A percentile compares a stretch with the other conserved stretches of the same genome.
Conservation (phyloP, 2,797 vertebrate species). For the Australoheros facetus region DNA sequence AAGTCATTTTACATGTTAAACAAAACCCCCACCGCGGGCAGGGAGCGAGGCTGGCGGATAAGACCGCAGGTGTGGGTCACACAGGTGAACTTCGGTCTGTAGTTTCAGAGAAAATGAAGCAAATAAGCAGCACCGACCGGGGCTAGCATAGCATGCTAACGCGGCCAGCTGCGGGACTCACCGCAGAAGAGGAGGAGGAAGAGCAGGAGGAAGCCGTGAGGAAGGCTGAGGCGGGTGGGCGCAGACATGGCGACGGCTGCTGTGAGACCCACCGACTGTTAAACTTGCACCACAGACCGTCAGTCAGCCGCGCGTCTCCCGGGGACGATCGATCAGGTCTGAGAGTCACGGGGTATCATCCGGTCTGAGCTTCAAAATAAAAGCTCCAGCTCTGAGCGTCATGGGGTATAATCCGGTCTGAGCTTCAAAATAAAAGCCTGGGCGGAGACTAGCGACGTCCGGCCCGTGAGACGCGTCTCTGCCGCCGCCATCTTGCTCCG, state of each 20-base stretch:
- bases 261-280: neutral
- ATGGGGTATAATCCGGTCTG: too few species aligned
- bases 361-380: neutral
- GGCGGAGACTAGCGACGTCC: neutral
- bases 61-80: neutral
- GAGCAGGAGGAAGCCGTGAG: neutral
- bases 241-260: neutral
- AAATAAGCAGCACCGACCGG: neutral
- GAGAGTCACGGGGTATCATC: too few species aligned
- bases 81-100: neutral
- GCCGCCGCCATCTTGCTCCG: too few species aligned
- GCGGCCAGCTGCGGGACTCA: neutral
- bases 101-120: neutral
- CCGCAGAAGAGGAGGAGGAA: neutral
- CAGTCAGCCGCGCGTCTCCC: too few species aligned
- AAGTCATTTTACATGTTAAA: neutral
- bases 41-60: too few species aligned
- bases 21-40: neutral
- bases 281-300: too few species aligned
- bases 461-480: neutral
- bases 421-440: neutral
- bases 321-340: too few species aligned
- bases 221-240: fast-evolving
- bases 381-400: too few species aligned
- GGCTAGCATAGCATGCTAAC: neutral